Conservation (phyloP, 2,797 vertebrate species). For the Lates japonicus region DNA sequence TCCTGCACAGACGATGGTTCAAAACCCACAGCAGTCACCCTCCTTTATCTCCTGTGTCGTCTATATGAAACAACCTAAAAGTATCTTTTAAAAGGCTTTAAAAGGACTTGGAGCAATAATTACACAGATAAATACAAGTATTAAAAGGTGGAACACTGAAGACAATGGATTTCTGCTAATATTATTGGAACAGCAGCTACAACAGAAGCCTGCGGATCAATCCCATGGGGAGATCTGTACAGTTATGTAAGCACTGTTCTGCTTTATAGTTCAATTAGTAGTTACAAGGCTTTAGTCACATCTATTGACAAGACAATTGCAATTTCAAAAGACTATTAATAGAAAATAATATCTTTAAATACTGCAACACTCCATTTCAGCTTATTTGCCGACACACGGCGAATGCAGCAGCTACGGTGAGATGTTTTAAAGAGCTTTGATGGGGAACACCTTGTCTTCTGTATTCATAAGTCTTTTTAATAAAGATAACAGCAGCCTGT, state of each 20-base stretch:
- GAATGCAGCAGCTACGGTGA: conserved; percentile 21
- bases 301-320: conserved; percentile 37
- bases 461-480: conserved; percentile 19
- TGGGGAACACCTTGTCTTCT: conserved; percentile 5
- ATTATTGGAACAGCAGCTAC: conserved; percentile 56
- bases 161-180: conserved; percentile 47
- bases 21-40: neutral
- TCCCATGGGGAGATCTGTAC: conserved; percentile 55
- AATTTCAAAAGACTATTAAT: conserved; percentile 35
- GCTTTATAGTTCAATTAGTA: conserved; percentile 66
- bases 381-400: conserved; percentile 14
- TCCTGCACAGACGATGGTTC: too few species aligned
- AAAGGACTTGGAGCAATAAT: conserved; percentile 35
- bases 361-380: conserved; percentile 13
- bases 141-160: conserved; percentile 40
- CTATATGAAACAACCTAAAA: conserved; percentile 37
- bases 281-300: conserved; percentile 50
- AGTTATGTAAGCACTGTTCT: conserved; percentile 34
- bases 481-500: conserved; percentile 36
- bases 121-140: conserved; percentile 37
- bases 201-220: conserved; percentile 39
- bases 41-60: conserved; percentile 37
- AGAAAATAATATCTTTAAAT: conserved; percentile 29
- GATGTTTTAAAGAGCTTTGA: conserved; percentile 25
- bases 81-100: conserved; percentile 39